A percentile compares a stretch with the other conserved stretches of the same genome.
Conservation (phyloP, 2,888 invertebrate genomes). For the Apotomis turbidana region DNA sequence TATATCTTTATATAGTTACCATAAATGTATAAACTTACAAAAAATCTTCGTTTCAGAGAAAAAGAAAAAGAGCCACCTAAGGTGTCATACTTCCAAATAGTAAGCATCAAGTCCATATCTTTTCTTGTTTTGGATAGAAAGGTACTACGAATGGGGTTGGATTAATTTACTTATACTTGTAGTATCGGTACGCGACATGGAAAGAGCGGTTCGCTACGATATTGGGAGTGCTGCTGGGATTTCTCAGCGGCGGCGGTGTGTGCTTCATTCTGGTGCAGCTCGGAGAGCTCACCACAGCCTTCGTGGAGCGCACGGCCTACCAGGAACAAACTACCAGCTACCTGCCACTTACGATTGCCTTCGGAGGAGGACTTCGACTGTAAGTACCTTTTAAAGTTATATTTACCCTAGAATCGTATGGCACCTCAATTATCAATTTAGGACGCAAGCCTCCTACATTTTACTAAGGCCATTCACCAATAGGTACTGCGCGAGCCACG, state of each 20-base stretch:
- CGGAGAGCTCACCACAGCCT: slow-evolving; percentile 84
- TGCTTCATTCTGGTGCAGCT: slow-evolving; percentile 85
- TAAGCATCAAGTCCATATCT: slow-evolving; percentile 18
- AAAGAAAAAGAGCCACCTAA: slow-evolving; percentile 14
- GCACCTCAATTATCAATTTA: too few relatives aligned
- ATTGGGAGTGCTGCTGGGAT: slow-evolving; percentile 62
- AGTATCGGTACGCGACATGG: slow-evolving; percentile 75
- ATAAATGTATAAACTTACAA: too few relatives aligned
- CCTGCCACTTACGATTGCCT: slow-evolving; percentile 63
- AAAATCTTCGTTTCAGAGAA: slow-evolving; percentile 26
- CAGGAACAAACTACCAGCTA: slow-evolving; percentile 62
- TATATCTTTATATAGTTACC: too few relatives aligned
- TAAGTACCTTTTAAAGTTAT: slow-evolving; percentile 50
- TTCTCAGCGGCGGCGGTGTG: slow-evolving; percentile 73
- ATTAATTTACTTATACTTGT: slow-evolving; percentile 20
- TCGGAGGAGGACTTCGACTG: slow-evolving; percentile 72
- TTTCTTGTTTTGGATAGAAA: too few relatives aligned
- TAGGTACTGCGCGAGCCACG: too few relatives aligned
- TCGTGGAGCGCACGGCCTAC: slow-evolving; percentile 79
- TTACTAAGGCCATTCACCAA: too few relatives aligned
- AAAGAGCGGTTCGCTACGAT: slow-evolving; percentile 65
- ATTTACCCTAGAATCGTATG: too few relatives aligned
- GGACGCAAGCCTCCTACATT: too few relatives aligned
- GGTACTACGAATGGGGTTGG: too few relatives aligned
- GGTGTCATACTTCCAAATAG: slow-evolving; percentile 37